Percentiles rank a stretch among this genome's conserved stretches.
phyloP scores from a whole-genome alignment of 2,113 vertebrate genomes.

The Lucifuga dentata region DNA sequence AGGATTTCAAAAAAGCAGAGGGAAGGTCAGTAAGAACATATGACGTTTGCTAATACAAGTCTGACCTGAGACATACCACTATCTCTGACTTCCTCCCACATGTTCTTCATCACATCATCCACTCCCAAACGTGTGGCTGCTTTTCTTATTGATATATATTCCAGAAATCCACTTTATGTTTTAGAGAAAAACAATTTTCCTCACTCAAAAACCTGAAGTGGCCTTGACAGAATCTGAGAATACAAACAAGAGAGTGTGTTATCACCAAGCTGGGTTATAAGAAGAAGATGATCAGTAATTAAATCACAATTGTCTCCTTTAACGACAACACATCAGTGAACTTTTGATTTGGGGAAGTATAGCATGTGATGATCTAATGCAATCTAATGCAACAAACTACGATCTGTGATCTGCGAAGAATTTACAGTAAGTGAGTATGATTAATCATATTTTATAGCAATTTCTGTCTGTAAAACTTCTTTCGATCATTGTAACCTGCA shows the following conservation, averaged over 20 bases:
- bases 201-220: not conserved
- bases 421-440: not conserved
- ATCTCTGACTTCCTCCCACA: not conserved
- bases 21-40: constrained; percentile 43
- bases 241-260: no score
- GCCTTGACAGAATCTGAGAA: constrained; percentile 11
- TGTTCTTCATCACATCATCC: constrained; percentile 3
- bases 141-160: no score
- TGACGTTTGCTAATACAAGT: constrained; percentile 37
- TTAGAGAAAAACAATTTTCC: no score
- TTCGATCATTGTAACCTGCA: no score
- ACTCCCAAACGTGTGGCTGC: not conserved
- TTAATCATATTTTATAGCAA: not conserved
- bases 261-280: not conserved
- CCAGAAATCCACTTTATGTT: no score
- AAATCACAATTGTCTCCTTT: not conserved
- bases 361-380: constrained; percentile 17
- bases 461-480: no score
- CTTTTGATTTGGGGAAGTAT: constrained; percentile 1
- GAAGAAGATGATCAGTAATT: not conserved
- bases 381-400: not conserved
- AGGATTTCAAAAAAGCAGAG: constrained; percentile 18
- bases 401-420: no score
- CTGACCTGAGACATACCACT: constrained; percentile 33
- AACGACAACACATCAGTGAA: not conserved